Evolutionary conservation across 2,113 vertebrate species (phyloP).

Genomic region (Neofelis nebulosa): DNA sequence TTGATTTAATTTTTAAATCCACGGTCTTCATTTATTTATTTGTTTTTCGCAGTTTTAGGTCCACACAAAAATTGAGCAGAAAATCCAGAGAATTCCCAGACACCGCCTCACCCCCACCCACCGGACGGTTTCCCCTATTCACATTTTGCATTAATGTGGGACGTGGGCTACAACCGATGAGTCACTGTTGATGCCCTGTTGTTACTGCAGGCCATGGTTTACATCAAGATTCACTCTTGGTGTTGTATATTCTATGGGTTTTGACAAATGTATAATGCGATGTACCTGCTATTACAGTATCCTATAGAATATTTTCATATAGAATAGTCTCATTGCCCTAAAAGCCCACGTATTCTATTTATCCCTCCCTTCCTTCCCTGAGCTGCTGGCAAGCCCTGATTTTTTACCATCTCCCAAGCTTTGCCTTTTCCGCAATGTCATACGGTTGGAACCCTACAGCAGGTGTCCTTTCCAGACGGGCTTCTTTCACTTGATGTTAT

Average conservation of each 20-base stretch:
- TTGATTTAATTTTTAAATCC: not conserved
- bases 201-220: not conserved
- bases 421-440: not conserved
- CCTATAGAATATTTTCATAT: not conserved
- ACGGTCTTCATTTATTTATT: not conserved
- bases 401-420: not conserved
- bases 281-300: not conserved
- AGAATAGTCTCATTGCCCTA: not conserved
- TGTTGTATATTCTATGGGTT: no score
- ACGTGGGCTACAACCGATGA: no score
- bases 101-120: not conserved
- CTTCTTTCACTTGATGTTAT: not conserved
- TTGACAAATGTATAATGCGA: not conserved
- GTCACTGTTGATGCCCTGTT: no score
- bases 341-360: not conserved
- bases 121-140: not conserved
- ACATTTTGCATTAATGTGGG: not conserved
- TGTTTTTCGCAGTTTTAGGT: not conserved
- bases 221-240: not conserved
- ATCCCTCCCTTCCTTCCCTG: not conserved
- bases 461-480: not conserved
- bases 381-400: not conserved
- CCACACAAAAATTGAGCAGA: not conserved
- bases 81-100: not conserved
- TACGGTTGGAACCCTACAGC: no score